phyloP scores from a whole-genome alignment of 2,113 vertebrate species.

The Gambusia holbrooki region DNA sequence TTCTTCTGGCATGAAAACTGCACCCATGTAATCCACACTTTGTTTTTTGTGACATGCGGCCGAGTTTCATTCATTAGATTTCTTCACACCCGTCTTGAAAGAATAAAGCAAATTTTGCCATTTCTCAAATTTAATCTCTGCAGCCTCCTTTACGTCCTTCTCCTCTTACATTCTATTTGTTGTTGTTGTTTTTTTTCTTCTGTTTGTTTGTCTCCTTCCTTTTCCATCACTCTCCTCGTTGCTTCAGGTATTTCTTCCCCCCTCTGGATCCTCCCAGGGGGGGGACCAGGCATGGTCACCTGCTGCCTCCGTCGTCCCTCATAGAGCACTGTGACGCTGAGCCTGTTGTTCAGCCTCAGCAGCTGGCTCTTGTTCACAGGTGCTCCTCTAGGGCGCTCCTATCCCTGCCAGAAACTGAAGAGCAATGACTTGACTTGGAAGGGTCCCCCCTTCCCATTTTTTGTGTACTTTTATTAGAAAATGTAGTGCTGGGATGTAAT shows the following conservation, averaged over 20 bases:
- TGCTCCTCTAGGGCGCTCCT: slow-evolving; percentile 62
- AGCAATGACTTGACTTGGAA: slow-evolving; percentile 22
- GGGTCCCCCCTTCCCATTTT: no score
- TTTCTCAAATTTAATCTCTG: slow-evolving; percentile 37
- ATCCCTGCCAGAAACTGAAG: slow-evolving; percentile 65
- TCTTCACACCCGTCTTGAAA: slow-evolving; percentile 6
- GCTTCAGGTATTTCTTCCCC: slow-evolving; percentile 96
- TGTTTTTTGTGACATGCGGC: neutral
- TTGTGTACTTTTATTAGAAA: neutral
- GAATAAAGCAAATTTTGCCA: neutral
- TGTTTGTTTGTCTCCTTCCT: slow-evolving; percentile 76
- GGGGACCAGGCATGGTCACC: slow-evolving; percentile 91
- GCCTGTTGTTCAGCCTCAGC: slow-evolving; percentile 83
- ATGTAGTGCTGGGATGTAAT: neutral
- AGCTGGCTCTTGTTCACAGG: slow-evolving; percentile 77
- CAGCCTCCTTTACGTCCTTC: slow-evolving; percentile 47
- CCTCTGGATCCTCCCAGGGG: slow-evolving; percentile 91
- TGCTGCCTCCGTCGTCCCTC: slow-evolving; percentile 90
- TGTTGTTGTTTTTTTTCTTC: slow-evolving; percentile 26
- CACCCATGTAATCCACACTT: slow-evolving; percentile 8
- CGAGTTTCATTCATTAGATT: neutral
- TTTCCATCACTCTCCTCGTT: slow-evolving; percentile 68
- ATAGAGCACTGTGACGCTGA: slow-evolving; percentile 91
- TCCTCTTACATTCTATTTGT: slow-evolving; percentile 33
- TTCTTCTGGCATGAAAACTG: slow-evolving; percentile 8